Evolutionary conservation across 2,888 invertebrate species (phyloP).

Genomic region (Tetrapedia diversipes): DNA sequence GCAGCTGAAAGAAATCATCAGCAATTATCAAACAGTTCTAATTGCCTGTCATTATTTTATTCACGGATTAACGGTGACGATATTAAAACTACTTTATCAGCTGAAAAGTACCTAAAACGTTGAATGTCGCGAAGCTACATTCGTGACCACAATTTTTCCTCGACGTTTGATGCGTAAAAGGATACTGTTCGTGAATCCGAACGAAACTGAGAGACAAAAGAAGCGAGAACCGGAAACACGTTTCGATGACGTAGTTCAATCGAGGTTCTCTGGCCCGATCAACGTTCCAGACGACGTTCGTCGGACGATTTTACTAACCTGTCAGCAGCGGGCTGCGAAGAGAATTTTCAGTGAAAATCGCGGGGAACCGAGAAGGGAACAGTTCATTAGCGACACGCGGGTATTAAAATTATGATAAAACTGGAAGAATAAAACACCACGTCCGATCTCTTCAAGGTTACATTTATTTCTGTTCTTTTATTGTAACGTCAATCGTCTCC

Average conservation of each 20-base stretch:
- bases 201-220: not conserved
- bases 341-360: slow-evolving; percentile 46
- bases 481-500: too few species aligned
- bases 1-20: too few species aligned
- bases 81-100: too few species aligned
- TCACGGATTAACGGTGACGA: too few species aligned
- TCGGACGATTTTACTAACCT: slow-evolving; percentile 54
- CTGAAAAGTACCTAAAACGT: too few species aligned
- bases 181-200: not conserved
- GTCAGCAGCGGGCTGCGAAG: slow-evolving; percentile 35
- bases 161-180: not conserved
- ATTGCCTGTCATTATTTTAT: too few species aligned
- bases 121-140: not conserved
- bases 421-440: too few species aligned
- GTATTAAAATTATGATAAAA: too few species aligned
- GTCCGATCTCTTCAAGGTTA: too few species aligned
- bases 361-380: slow-evolving; percentile 49
- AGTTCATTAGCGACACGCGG: slow-evolving; percentile 61
- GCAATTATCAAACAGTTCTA: too few species aligned
- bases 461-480: too few species aligned
- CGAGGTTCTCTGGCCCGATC: slow-evolving; percentile 10
- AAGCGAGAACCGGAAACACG: slow-evolving; percentile 21
- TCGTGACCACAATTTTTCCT: not conserved
- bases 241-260: slow-evolving; percentile 37
- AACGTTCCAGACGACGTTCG: slow-evolving; percentile 40